A percentile compares a stretch with the other conserved stretches of the same genome.
phyloP scores from a whole-genome alignment of 2,888 invertebrate genomes.

The Augochlorella aurata region DNA sequence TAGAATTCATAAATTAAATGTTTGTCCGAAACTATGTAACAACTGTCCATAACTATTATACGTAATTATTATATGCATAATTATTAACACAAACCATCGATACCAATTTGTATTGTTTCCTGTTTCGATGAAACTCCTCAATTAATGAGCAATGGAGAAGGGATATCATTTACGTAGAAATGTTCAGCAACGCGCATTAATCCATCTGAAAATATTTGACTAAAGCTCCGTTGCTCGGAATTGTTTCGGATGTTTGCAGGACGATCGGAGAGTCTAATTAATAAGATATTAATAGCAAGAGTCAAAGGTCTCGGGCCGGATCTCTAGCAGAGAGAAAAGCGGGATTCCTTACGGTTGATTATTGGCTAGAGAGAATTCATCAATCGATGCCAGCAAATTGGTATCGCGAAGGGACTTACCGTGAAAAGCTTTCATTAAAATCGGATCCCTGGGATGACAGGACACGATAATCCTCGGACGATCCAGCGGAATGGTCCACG shows the following conservation, averaged over 20 bases:
- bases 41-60: too few relatives aligned
- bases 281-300: neutral
- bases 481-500: slow-evolving; percentile 34
- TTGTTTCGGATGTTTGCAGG: neutral
- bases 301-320: neutral
- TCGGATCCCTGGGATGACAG: slow-evolving; percentile 48
- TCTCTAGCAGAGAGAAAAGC: neutral
- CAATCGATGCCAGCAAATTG: slow-evolving; percentile 33
- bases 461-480: slow-evolving; percentile 54
- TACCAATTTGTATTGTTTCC: too few relatives aligned
- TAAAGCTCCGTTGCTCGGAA: too few relatives aligned
- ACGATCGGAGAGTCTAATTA: neutral
- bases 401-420: slow-evolving; percentile 50
- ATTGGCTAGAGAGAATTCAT: neutral
- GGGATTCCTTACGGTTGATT: slow-evolving; percentile 10
- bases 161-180: too few relatives aligned
- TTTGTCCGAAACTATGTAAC: too few relatives aligned
- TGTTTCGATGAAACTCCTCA: too few relatives aligned
- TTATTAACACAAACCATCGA: too few relatives aligned
- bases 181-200: too few relatives aligned
- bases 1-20: too few relatives aligned
- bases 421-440: slow-evolving; percentile 60
- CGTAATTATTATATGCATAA: too few relatives aligned
- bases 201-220: too few relatives aligned
- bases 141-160: too few relatives aligned